Conservation (phyloP, 2,797 vertebrate genomes). For the Poeciliopsis paucimaculata region DNA sequence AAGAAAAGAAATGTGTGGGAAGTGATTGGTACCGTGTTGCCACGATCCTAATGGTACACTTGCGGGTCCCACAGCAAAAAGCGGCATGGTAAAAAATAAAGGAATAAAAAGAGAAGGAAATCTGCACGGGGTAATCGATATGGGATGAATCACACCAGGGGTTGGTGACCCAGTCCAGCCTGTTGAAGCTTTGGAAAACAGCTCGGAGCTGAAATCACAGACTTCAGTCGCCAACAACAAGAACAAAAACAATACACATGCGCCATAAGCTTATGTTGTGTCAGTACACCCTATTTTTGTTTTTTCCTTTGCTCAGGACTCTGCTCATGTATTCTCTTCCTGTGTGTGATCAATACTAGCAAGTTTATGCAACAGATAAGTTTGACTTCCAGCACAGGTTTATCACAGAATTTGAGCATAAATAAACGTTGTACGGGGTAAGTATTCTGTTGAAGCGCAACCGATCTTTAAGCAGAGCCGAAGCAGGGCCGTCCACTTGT, state of each 20-base stretch:
- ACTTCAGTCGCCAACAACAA: conserved; percentile 13
- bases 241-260: conserved; percentile 10
- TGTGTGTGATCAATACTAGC: background rate
- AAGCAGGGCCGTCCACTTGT: conserved; percentile 47
- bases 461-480: conserved; percentile 30
- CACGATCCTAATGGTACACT: conserved; percentile 39
- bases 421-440: conserved; percentile 15
- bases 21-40: conserved; percentile 36
- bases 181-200: conserved; percentile 6
- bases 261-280: background rate
- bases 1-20: conserved; percentile 64
- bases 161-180: conserved; percentile 10
- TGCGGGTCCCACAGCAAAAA: conserved; percentile 38
- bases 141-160: conserved; percentile 34
- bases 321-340: background rate
- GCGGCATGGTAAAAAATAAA: background rate
- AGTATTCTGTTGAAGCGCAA: conserved; percentile 40
- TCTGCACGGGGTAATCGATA: conserved; percentile 32
- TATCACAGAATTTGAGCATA: background rate
- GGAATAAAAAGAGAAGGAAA: background rate
- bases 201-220: conserved; percentile 3
- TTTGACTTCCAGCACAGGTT: background rate
- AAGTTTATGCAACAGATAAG: background rate
- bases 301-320: background rate
- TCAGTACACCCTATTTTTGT: background rate